Conservation (phyloP, 2,113 vertebrate genomes). For the Sigmodon hispidus region DNA sequence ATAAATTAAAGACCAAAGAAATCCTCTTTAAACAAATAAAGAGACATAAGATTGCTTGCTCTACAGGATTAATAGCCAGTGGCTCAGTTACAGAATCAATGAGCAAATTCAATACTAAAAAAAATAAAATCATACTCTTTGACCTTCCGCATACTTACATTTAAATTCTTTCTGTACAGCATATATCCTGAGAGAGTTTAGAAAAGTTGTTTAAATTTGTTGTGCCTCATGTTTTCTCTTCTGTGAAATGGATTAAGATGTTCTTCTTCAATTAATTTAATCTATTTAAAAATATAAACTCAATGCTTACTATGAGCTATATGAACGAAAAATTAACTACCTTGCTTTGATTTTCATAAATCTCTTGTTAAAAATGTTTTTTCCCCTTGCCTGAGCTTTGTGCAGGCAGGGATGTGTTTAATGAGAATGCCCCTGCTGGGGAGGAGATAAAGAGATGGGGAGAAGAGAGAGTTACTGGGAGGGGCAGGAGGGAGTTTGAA, state of each 20-base stretch:
- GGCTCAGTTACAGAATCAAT: neutral
- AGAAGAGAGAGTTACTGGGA: too few species aligned
- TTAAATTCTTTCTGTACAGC: conserved; percentile 5
- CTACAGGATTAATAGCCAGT: neutral
- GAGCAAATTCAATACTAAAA: neutral
- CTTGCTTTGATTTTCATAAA: neutral
- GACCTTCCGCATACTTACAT: neutral
- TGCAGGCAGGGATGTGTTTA: neutral
- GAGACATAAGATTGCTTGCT: neutral
- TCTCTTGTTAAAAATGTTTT: neutral
- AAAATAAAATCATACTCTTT: neutral
- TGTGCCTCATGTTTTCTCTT: neutral
- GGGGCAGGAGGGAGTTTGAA: too few species aligned
- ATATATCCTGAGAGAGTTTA: neutral
- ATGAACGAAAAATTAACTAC: neutral
- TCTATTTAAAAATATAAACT: neutral
- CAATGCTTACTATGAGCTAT: neutral
- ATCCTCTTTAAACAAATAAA: neutral
- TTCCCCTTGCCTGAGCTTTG: neutral
- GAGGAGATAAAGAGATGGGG: too few species aligned
- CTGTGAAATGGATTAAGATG: conserved; percentile 38
- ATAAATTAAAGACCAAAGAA: conserved; percentile 31
- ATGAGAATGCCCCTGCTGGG: too few species aligned
- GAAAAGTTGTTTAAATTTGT: neutral
- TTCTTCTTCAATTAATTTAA: neutral